Evolutionary conservation across 1,140 invertebrate genomes (phyloP).

Genomic region (Drosophila kohkoa): DNA sequence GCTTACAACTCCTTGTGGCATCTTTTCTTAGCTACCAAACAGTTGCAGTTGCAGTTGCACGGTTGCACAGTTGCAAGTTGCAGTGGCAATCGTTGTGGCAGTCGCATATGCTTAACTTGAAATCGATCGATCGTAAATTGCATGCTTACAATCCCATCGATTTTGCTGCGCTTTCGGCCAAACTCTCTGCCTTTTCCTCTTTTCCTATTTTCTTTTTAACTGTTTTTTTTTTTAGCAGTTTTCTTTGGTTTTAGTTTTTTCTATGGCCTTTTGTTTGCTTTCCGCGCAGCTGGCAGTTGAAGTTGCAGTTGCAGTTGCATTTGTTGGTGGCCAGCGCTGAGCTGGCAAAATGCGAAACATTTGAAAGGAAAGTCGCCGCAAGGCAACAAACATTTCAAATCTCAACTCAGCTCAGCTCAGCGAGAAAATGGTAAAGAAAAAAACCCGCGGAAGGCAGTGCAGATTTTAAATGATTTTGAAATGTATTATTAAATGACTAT

Average conservation of each 20-base stretch:
- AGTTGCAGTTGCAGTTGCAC: conserved; percentile 19
- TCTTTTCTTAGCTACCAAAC: neutral
- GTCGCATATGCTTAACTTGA: conserved; percentile 71
- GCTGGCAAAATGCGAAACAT: conserved; percentile 9
- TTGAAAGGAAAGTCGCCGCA: conserved; percentile 31
- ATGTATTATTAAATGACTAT: neutral
- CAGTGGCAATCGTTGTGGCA: conserved; percentile 15
- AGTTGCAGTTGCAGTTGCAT: conserved; percentile 37
- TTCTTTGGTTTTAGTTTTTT: neutral
- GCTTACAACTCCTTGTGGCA: conserved; percentile 9
- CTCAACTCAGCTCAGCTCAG: neutral
- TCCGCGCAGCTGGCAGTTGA: conserved; percentile 30
- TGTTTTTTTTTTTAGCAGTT: neutral
- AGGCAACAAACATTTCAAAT: conserved; percentile 12
- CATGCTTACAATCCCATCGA: conserved; percentile 61
- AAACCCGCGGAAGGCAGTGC: neutral
- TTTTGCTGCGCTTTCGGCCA: conserved; percentile 35
- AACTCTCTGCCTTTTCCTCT: neutral
- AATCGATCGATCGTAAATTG: conserved; percentile 78
- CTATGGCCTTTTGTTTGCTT: conserved; percentile 33
- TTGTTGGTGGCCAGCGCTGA: neutral
- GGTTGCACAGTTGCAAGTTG: conserved; percentile 23
- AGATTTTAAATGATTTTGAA: neutral
- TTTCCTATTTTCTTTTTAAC: conserved; percentile 1
- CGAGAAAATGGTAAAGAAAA: neutral